Conservation (phyloP, 1,140 invertebrate species). For the Odontomachus brunneus region DNA sequence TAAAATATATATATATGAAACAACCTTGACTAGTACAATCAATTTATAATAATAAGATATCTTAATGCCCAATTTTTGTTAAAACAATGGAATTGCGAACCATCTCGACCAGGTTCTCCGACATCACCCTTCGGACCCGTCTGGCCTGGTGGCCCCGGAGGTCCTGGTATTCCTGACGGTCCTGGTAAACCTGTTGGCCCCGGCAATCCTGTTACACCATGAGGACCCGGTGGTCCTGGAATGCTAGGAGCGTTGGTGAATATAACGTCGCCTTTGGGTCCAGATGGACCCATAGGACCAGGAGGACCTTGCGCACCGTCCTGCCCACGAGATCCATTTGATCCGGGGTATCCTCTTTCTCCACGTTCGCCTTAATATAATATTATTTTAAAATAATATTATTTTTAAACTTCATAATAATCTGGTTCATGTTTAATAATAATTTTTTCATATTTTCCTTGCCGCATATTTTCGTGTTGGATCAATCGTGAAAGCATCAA, state of each 20-base stretch:
- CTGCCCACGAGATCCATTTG: constrained; percentile 73
- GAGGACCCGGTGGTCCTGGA: constrained; percentile 75
- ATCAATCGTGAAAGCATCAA: not conserved
- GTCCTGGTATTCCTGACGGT: constrained; percentile 82
- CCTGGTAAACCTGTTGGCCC: constrained; percentile 81
- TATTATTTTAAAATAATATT: constrained; percentile 6
- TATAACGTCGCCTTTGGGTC: constrained; percentile 74
- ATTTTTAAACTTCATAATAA: constrained; percentile 1
- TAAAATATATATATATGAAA: too few species aligned
- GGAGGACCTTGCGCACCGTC: constrained; percentile 75
- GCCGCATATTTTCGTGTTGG: not conserved
- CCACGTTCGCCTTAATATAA: constrained; percentile 76
- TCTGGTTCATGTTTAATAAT: not conserved
- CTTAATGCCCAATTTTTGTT: not conserved
- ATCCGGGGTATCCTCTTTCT: constrained; percentile 76
- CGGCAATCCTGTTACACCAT: constrained; percentile 71
- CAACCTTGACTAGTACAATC: too few species aligned
- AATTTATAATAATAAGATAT: not conserved
- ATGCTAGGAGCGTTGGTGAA: constrained; percentile 74
- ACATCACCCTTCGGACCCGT: constrained; percentile 80
- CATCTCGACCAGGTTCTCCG: constrained; percentile 76
- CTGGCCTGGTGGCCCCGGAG: constrained; percentile 82
- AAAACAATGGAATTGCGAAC: constrained; percentile 29
- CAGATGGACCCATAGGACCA: constrained; percentile 83
- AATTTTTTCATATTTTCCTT: not conserved